These are phyloP conservation scores for Cotesia typhae DNA, from an alignment of 1,140 invertebrate genomes.

Conservation along the genomic window DNA sequence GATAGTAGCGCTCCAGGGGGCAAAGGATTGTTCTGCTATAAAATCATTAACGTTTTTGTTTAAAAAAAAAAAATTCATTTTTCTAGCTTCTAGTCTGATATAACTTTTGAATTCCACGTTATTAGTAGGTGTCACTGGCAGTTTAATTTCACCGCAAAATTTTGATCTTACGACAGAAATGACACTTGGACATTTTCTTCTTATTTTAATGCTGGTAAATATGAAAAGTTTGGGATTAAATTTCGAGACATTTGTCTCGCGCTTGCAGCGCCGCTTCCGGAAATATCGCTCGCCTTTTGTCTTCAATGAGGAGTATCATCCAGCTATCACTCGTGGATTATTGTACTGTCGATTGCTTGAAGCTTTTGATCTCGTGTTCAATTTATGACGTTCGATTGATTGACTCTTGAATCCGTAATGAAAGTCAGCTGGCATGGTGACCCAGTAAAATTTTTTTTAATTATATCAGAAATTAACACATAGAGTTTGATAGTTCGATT, in stretches of 20 bases:
- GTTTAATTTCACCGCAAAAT: conserved; percentile 34
- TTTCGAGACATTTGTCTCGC: background rate
- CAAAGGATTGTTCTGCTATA: conserved; percentile 29
- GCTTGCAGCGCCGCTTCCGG: conserved; percentile 16
- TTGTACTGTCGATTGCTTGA: no score
- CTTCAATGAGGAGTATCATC: no score
- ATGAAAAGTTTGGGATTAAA: conserved; percentile 13
- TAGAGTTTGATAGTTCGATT: no score
- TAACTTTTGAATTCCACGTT: background rate
- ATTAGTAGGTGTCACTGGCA: conserved; percentile 1
- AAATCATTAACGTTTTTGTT: conserved; percentile 39
- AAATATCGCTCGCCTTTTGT: background rate
- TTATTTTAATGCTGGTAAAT: conserved; percentile 31
- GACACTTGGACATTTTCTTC: conserved; percentile 34
- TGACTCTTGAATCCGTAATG: no score
- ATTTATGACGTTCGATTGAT: no score
- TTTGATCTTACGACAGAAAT: conserved; percentile 11
- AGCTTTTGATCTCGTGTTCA: no score
- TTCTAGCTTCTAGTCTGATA: conserved; percentile 26
- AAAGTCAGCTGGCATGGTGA: no score
- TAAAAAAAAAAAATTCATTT: conserved; percentile 38
- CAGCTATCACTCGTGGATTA: no score
- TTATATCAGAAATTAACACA: no score
- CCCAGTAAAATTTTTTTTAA: no score
- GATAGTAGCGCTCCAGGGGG: conserved; percentile 16